phyloP scores from a whole-genome alignment of 2,888 invertebrate genomes.

The Tetragonisca angustula region DNA sequence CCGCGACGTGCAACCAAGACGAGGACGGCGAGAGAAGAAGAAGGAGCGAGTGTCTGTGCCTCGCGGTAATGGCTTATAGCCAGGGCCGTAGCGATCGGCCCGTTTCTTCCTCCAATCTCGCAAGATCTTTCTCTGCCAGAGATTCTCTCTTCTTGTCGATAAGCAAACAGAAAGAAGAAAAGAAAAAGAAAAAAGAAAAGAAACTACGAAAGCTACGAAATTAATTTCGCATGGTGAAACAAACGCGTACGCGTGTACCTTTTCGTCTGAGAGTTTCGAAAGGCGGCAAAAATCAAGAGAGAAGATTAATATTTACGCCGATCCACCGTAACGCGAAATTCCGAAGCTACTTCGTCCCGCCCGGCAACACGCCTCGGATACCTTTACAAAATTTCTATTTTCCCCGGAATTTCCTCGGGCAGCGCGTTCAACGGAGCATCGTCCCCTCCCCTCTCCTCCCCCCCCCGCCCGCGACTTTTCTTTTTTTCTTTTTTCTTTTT shows the following conservation, averaged over 20 bases:
- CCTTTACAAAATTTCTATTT: constrained; percentile 36
- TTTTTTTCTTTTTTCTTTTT: no score
- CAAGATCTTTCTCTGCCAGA: no score
- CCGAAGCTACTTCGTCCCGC: background rate
- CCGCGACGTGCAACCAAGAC: constrained; percentile 25
- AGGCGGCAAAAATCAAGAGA: background rate
- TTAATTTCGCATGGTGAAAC: no score
- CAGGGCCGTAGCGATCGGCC: constrained; percentile 75
- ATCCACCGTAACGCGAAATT: background rate
- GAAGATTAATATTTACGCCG: constrained; percentile 13
- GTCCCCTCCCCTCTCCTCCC: no score
- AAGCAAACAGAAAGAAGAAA: no score
- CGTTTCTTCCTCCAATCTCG: constrained; percentile 22
- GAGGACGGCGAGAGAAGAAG: constrained; percentile 34
- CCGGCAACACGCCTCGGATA: background rate
- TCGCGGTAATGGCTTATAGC: constrained; percentile 81
- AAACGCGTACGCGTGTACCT: background rate
- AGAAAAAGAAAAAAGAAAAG: background rate
- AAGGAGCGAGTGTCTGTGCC: constrained; percentile 67
- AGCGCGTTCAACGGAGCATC: constrained; percentile 2
- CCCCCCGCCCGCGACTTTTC: no score
- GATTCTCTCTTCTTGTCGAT: background rate
- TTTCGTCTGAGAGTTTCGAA: no score
- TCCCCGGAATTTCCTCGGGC: constrained; percentile 32
- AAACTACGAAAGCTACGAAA: background rate